Conservation (phyloP, 1,140 invertebrate genomes). For the Scaptomyza montana region DNA sequence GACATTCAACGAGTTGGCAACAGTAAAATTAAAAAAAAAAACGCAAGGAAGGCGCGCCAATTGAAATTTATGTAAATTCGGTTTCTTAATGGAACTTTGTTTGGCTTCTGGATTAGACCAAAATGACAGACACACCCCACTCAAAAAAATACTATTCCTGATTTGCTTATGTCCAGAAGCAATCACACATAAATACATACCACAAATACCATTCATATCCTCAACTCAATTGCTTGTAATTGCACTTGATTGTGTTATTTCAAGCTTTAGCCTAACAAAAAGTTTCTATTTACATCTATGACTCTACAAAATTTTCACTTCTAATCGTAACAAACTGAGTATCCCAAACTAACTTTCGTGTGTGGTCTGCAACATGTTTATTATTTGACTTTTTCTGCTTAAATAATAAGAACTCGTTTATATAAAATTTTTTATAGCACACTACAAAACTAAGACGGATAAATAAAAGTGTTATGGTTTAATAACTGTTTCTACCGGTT, state of each 20-base stretch:
- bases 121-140: conserved; percentile 26
- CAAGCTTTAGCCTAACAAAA: conserved; percentile 20
- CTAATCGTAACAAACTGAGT: conserved; percentile 9
- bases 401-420: conserved; percentile 44
- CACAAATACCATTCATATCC: not conserved
- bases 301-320: conserved; percentile 29
- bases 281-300: conserved; percentile 40
- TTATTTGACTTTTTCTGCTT: conserved; percentile 11
- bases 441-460: conserved; percentile 19
- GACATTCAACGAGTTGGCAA: conserved; percentile 55
- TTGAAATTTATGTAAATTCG: conserved; percentile 55
- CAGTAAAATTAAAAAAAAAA: conserved; percentile 3
- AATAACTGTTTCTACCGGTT: conserved; percentile 1
- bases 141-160: not conserved
- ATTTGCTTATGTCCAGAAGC: conserved; percentile 17
- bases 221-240: conserved; percentile 26
- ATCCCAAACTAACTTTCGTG: conserved; percentile 24
- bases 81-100: conserved; percentile 25
- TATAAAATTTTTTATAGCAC: conserved; percentile 25
- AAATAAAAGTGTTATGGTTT: conserved; percentile 6
- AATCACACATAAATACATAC: not conserved
- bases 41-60: conserved; percentile 49
- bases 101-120: conserved; percentile 57
- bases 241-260: conserved; percentile 5
- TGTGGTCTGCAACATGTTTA: conserved; percentile 30